These are phyloP conservation scores for Selene dorsalis DNA, from an alignment of 2,797 vertebrate species.

Conservation along the genomic window DNA sequence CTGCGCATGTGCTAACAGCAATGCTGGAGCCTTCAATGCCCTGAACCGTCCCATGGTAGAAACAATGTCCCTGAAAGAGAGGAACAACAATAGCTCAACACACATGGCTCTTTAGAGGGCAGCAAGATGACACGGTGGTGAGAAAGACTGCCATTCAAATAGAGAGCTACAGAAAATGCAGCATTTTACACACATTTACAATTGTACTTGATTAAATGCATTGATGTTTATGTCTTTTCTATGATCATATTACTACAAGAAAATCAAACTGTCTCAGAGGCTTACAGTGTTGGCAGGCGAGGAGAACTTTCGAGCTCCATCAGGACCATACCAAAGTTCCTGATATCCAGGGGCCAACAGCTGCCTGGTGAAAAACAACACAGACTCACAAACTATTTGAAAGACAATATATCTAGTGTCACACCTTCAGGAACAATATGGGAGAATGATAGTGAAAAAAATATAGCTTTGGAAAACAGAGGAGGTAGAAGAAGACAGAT, in stretches of 20 bases:
- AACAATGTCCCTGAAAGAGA: constrained; percentile 91
- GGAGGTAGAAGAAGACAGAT: constrained; percentile 25
- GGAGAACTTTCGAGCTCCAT: constrained; percentile 83
- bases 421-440: constrained; percentile 15
- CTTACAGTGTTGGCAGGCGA: constrained; percentile 86
- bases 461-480: constrained; percentile 33
- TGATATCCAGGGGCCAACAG: constrained; percentile 92
- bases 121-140: neutral
- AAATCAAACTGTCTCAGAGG: constrained; percentile 50
- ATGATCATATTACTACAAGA: constrained; percentile 16
- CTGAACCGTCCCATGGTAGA: constrained; percentile 91
- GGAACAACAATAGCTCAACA: constrained; percentile 33
- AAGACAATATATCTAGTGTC: constrained; percentile 22
- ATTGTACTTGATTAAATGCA: neutral
- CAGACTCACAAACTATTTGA: constrained; percentile 34
- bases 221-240: neutral
- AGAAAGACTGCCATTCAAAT: neutral
- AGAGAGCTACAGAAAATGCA: neutral
- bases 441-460: constrained; percentile 13
- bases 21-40: constrained; percentile 86
- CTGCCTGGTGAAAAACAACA: constrained; percentile 79
- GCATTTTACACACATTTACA: neutral
- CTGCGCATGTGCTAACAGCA: constrained; percentile 90
- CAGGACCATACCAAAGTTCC: constrained; percentile 89
- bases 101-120: neutral